phyloP scores from a whole-genome alignment of 2,113 vertebrate genomes.

The Phoxinus phoxinus region DNA sequence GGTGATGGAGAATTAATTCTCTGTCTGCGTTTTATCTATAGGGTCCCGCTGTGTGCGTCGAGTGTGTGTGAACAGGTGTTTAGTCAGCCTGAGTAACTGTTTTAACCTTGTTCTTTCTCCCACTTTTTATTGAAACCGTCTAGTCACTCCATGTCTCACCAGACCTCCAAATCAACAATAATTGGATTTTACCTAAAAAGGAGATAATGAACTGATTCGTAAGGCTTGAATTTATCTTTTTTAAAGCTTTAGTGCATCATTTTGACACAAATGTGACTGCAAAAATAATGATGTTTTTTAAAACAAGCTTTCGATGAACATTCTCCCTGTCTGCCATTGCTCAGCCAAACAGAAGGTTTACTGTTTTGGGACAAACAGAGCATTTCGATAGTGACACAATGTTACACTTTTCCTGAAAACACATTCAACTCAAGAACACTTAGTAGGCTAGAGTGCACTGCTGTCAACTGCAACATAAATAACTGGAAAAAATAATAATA shows the following conservation, averaged over 20 bases:
- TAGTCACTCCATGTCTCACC: not conserved
- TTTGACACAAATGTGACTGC: not conserved
- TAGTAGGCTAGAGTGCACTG: not conserved
- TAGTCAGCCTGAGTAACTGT: not conserved
- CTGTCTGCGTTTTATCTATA: not conserved
- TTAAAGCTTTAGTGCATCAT: not conserved
- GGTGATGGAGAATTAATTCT: constrained; percentile 17
- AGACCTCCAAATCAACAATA: not conserved
- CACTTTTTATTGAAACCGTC: not conserved
- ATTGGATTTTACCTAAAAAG: not conserved
- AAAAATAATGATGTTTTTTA: not conserved
- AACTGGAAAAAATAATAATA: not conserved
- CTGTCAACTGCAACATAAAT: not conserved
- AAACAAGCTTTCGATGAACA: not conserved
- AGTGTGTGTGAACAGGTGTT: constrained; percentile 35
- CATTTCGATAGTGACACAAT: not conserved
- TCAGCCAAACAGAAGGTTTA: not conserved
- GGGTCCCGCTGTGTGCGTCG: not conserved
- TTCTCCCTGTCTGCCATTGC: not conserved
- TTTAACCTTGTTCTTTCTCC: not conserved
- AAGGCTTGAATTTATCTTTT: not conserved
- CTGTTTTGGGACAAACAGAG: no score
- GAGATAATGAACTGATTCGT: not conserved
- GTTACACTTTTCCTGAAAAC: not conserved
- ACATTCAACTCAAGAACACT: not conserved